Conservation (phyloP, 2,888 invertebrate genomes). For the Agrotis clavis region DNA sequence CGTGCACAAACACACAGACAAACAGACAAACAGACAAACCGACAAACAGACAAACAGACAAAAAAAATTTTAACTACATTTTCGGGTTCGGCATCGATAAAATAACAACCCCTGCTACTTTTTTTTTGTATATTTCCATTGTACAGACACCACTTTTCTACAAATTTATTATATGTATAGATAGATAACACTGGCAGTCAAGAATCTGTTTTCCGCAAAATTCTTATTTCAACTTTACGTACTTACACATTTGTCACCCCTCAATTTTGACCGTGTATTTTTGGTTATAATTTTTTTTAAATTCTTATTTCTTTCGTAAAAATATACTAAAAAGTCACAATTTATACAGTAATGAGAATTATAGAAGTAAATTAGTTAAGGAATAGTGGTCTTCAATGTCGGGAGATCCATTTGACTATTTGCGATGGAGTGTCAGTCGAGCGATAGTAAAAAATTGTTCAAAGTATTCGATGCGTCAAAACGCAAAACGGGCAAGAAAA, state of each 20-base stretch:
- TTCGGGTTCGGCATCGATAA: too few relatives aligned
- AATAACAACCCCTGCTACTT: too few relatives aligned
- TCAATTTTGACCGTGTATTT: conserved; percentile 74
- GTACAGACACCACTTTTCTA: too few relatives aligned
- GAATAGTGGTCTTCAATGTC: conserved; percentile 74
- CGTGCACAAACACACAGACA: too few relatives aligned
- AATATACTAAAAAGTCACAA: conserved; percentile 62
- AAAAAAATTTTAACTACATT: too few relatives aligned
- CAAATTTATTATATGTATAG: too few relatives aligned
- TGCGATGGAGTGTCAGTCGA: conserved; percentile 85
- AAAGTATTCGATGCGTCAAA: conserved; percentile 86
- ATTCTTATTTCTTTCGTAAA: conserved; percentile 73
- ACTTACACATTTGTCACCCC: conserved; percentile 74
- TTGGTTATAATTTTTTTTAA: conserved; percentile 76
- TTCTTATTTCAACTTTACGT: conserved; percentile 82
- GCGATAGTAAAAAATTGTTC: conserved; percentile 86
- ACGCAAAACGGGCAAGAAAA: conserved; percentile 79
- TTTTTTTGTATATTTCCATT: too few relatives aligned
- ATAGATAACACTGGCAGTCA: conserved; percentile 68
- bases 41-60: too few relatives aligned
- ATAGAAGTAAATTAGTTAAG: conserved; percentile 72
- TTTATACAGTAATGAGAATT: conserved; percentile 70
- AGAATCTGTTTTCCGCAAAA: conserved; percentile 51
- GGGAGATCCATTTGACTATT: conserved; percentile 73
- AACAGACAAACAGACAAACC: too few relatives aligned